Conservation (phyloP, 2,888 invertebrate species). For the Ryuthela nishihirai region DNA sequence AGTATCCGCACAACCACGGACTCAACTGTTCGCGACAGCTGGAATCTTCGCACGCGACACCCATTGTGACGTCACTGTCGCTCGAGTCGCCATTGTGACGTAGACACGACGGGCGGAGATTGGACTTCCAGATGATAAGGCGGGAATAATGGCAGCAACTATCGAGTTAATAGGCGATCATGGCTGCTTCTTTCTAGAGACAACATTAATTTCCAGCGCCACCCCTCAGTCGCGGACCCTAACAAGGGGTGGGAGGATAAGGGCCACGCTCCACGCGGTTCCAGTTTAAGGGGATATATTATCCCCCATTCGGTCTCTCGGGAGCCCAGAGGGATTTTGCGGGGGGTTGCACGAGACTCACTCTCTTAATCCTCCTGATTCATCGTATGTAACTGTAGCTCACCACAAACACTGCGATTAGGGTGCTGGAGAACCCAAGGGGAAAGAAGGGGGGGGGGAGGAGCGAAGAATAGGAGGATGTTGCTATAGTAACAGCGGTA, state of each 20-base stretch:
- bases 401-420: slow-evolving; percentile 34
- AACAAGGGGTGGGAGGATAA: slow-evolving; percentile 6
- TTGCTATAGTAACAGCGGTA: too few species aligned
- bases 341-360: too few species aligned
- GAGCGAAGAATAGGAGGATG: slow-evolving; percentile 21
- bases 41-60: too few species aligned
- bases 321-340: slow-evolving; percentile 7
- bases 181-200: slow-evolving; percentile 26
- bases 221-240: slow-evolving; percentile 14
- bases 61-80: too few species aligned
- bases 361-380: slow-evolving; percentile 33
- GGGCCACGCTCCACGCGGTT: too few species aligned
- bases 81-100: too few species aligned
- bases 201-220: slow-evolving; percentile 34
- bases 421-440: slow-evolving; percentile 11
- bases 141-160: slow-evolving; percentile 33
- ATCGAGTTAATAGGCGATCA: slow-evolving; percentile 31
- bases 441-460: slow-evolving; percentile 8
- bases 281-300: too few species aligned
- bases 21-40: too few species aligned
- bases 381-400: slow-evolving; percentile 31
- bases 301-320: too few species aligned
- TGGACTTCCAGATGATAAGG: slow-evolving; percentile 31
- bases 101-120: too few species aligned
- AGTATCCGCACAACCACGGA: too few species aligned